phyloP scores from a whole-genome alignment of 1,140 invertebrate species.

The Neodiprion pinetum region DNA sequence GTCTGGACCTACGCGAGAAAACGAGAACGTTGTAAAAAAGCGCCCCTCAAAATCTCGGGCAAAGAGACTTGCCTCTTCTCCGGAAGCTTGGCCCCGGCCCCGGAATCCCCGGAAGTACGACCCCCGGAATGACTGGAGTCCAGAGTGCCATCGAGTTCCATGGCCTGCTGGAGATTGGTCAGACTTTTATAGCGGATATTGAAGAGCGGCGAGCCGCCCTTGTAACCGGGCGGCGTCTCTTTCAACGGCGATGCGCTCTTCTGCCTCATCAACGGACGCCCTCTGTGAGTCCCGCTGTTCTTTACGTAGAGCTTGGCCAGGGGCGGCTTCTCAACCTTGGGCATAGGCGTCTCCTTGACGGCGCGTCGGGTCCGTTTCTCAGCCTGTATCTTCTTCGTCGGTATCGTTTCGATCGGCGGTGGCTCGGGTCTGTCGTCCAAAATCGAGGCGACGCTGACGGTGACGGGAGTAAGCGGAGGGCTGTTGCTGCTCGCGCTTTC shows the following conservation, averaged over 20 bases:
- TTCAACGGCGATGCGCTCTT: slow-evolving; percentile 78
- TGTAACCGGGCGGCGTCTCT: slow-evolving; percentile 72
- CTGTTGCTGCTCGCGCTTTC: slow-evolving; percentile 49
- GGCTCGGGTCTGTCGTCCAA: slow-evolving; percentile 80
- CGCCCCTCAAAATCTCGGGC: neutral
- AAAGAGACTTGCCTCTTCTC: slow-evolving; percentile 71
- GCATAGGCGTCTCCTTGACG: slow-evolving; percentile 62
- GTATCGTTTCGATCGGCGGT: slow-evolving; percentile 89
- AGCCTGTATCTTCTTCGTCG: slow-evolving; percentile 79
- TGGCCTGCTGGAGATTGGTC: slow-evolving; percentile 78
- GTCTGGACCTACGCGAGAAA: slow-evolving; percentile 63
- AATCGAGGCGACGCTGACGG: slow-evolving; percentile 51
- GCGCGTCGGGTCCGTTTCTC: slow-evolving; percentile 70
- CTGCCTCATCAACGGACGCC: slow-evolving; percentile 71
- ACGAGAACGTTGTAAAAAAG: neutral
- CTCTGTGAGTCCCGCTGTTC: slow-evolving; percentile 72
- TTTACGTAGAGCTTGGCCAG: slow-evolving; percentile 81
- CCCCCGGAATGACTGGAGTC: slow-evolving; percentile 89
- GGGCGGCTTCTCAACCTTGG: slow-evolving; percentile 56
- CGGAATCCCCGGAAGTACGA: slow-evolving; percentile 83
- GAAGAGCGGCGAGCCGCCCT: slow-evolving; percentile 79
- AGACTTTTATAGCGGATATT: slow-evolving; percentile 85
- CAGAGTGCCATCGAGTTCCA: slow-evolving; percentile 82
- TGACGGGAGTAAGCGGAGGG: slow-evolving; percentile 49
- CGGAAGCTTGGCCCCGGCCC: slow-evolving; percentile 77